Evolutionary conservation across 2,113 vertebrate species (phyloP), one percentile per base, ranked within the genome.

Genomic region (Gopherus evgoodei): DNA sequence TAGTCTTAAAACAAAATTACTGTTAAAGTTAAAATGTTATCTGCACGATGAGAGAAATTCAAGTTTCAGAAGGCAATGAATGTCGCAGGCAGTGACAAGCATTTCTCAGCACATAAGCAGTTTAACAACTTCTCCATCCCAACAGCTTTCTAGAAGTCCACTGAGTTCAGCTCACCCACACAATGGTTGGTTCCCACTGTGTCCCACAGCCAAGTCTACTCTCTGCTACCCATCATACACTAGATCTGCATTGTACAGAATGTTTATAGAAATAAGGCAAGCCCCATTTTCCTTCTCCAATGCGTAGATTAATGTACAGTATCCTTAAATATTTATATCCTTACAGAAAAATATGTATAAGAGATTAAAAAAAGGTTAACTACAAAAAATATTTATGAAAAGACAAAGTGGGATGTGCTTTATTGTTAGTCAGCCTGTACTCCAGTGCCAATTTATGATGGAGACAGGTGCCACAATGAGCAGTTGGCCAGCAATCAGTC

Each of bases 11-110:
- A 86, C 87, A 47, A 76, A 25, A 44, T 38, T 27, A 25, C 56
- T 21, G 62, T 31, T 65, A 88, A 57, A 13, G 27, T 16, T 84
- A 88, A 31, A 86, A 79, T 83, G 11, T 79, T 52, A 93, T 84
- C 0, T 84, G 6, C 21, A n/a, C 5, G 5, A 52, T 5, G 75
- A 35, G 5, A 69, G 69, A 81, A 24, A 53, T 0, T 79, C 1
- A 62, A 57, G 22, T 11, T 79, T 81, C 16, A 31, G 22, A 44
- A 87, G 29, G 12, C 11, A 38, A 65, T 1, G 22, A 3, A 5
- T 5, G 80, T 9, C 13, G 35, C 4, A 22, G 8, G 35, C 24
- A 75, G 52, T 27, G 59, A 75, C 25, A 84, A 27, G 42, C 88
- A 86, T 6, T 21, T 79, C 75, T 78, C 42, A 93, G 84, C 5